Evolutionary conservation across 2,797 vertebrate genomes (phyloP), one percentile per base, ranked within the genome.

Genomic region (Zalophus californianus): DNA sequence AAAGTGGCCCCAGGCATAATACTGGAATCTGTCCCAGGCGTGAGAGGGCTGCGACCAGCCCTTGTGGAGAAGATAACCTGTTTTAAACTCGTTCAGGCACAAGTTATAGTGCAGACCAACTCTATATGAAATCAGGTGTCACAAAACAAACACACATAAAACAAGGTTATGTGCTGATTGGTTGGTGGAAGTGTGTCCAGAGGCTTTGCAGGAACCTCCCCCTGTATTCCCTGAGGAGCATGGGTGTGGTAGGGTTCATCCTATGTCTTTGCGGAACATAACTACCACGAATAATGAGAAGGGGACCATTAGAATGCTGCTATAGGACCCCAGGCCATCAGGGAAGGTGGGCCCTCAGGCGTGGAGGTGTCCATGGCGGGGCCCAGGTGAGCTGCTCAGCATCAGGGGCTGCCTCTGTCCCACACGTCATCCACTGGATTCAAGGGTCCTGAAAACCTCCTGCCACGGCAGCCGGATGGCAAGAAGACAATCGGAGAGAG

Each of bases 341-440:
- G 16, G 29, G 38, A 32, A 27, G 44, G 48, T 48, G 0, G 0
- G 48, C 2, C 1, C 10, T 0, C 1, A 1, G 14, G 16, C 4
- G 0, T 0, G 8, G 96, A 87, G 62, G 75, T 96, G 92, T 93
- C 94, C 44, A 0, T 44, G 87, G 95, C 84, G 62, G 80, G 92
- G 44, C 25, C 70, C 11, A 0, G 1, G 23, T 2, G 16, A 18
- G 52, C 0, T 6, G 56, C 54, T 9, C 6, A 0, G 70, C 58
- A 3, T 68, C 27, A 0, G 44, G 29, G 68, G 52, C 50, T 5
- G 27, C n/a, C 0, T 6, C 32, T 52, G 35, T 27, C 38, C 23
- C 35, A 0, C 5, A 29, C 29, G 58, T 38, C 44, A 5, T 38
- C 54, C 68, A 0, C 48, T 54, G 79, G 44, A 35, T 25, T 58